Evolutionary conservation across 2,888 invertebrate species (phyloP).

Genomic region (Dione vanillae): DNA sequence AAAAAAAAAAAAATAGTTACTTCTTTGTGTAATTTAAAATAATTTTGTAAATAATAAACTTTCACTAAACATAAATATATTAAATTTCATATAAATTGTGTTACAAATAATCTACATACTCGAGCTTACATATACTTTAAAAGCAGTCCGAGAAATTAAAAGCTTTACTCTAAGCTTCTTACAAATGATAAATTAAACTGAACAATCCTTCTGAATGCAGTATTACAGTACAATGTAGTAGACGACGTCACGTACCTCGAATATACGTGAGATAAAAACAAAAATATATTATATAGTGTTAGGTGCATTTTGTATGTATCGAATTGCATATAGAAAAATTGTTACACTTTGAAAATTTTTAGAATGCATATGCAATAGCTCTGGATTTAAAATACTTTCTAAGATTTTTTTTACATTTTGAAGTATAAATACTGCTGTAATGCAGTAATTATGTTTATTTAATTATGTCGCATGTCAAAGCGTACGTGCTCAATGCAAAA

Average conservation of each 20-base stretch:
- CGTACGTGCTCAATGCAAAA: not conserved
- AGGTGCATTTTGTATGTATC: not conserved
- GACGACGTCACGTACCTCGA: conserved; percentile 18
- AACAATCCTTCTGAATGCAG: conserved; percentile 12
- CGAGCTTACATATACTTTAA: not conserved
- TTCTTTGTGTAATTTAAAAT: too few species aligned
- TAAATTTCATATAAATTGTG: not conserved
- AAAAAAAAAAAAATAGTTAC: too few species aligned
- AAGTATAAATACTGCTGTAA: too few species aligned
- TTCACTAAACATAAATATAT: too few species aligned
- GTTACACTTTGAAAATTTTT: too few species aligned
- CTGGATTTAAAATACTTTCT: too few species aligned
- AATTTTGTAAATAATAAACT: too few species aligned
- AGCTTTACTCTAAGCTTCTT: not conserved
- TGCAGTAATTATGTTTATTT: too few species aligned
- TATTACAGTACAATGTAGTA: conserved; percentile 12
- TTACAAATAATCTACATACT: not conserved
- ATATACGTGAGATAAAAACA: conserved; percentile 24
- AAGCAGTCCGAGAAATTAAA: conserved; percentile 3
- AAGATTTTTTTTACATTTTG: too few species aligned
- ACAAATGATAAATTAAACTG: conserved; percentile 24
- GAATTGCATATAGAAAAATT: not conserved
- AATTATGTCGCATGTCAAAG: conserved; percentile 13
- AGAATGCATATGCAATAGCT: too few species aligned
- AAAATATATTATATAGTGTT: conserved; percentile 14